Base-by-base conservation (phyloP, 2,113 vertebrate species). In the Anolis carolinensis region DNA sequence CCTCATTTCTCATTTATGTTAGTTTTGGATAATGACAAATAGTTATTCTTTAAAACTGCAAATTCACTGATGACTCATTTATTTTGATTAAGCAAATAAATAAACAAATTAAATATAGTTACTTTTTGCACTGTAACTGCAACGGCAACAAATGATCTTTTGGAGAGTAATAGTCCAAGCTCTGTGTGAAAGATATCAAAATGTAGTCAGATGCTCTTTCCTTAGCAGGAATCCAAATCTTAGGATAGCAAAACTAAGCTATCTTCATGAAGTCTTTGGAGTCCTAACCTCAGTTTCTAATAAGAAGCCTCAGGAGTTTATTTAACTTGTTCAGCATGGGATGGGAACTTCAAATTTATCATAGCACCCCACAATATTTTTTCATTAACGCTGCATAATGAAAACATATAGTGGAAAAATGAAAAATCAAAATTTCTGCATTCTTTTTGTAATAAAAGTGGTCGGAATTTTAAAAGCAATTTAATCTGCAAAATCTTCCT, bases 201-300 rank as follows among this genome's bases (percentile, higher is more conserved):
- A 79, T 93, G 79, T 88, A 76, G 62, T 55, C 14, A 88, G 90
- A 48, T 55, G 70, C 86, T 21, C 18, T 86, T 81, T 68, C 27
- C 27, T 89, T 84, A 84, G 13, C 67, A 85, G 82, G 79, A 36
- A 1, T 52, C 36, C 65, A 89, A 80, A 84, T 8, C 89, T 20
- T 34, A 79, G 6, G 63, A 30, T 44, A 87, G 50, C 5, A 81
- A 82, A n/a, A 52, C 27, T 30, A 76, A 70, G 23, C 59, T 79
- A 55, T 0, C 91, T 89, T 90, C 83, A 85, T 86, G 3, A 8
- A 76, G 72, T 87, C 50, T 72, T 79, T 16, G 50, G 34, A 5
- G 55, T 85, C 62, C 70, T n/a, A 78, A 73, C 36, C 27, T 32
- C 55, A 27, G 20, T 67, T 23, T 74, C 62, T 65, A 78, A 67